These are phyloP conservation scores for Saccostrea cuccullata DNA, from an alignment of 1,140 invertebrate species.

Conservation along the genomic window DNA sequence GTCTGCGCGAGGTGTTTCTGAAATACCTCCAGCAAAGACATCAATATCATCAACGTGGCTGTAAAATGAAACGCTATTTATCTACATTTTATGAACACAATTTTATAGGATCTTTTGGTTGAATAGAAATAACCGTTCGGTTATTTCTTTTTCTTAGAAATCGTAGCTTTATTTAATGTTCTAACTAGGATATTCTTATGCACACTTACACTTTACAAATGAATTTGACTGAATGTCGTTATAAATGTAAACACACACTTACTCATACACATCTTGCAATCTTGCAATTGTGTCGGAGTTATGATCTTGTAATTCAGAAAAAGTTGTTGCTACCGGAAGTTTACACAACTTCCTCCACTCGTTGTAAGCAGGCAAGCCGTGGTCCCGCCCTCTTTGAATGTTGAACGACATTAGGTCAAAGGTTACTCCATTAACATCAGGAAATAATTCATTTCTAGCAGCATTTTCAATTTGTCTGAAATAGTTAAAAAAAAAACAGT, in stretches of 20 bases:
- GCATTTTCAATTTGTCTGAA: constrained; percentile 43
- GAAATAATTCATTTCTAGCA: background rate
- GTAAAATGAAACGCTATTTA: too few relatives aligned
- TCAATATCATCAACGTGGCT: background rate
- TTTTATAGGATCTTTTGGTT: too few relatives aligned
- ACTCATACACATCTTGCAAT: background rate
- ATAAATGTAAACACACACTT: background rate
- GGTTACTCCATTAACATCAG: background rate
- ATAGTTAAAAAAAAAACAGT: too few relatives aligned
- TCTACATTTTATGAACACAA: too few relatives aligned
- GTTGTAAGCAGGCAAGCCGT: constrained; percentile 84
- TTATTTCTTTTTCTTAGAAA: too few relatives aligned
- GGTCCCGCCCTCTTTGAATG: constrained; percentile 87
- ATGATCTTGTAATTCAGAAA: background rate
- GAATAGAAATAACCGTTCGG: too few relatives aligned
- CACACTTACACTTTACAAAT: too few relatives aligned
- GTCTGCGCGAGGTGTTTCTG: background rate
- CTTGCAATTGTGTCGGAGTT: background rate
- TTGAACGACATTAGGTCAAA: constrained; percentile 80
- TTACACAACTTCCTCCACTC: constrained; percentile 49
- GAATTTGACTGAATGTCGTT: too few relatives aligned
- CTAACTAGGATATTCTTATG: background rate
- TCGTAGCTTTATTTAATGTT: background rate
- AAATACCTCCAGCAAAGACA: background rate
- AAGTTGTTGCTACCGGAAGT: background rate